A percentile compares a stretch with the other conserved stretches of the same genome.
phyloP scores from a whole-genome alignment of 2,797 vertebrate genomes.

The Psittacula echo region DNA sequence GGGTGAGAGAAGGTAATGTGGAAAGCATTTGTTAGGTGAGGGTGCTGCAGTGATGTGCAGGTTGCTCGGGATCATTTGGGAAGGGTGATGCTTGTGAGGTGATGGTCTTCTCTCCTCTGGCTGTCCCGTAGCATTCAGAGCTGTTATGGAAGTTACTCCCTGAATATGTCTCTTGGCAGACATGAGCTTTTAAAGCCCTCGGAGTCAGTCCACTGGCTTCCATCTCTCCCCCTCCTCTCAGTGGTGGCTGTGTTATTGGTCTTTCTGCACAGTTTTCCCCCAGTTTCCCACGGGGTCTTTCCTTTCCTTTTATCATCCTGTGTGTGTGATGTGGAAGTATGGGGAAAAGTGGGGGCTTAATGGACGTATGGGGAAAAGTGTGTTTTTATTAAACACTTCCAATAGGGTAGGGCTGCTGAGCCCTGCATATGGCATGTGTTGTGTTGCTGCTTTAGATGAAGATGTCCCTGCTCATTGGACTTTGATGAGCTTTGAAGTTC shows the following conservation, averaged over 20 bases:
- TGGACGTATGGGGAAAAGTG: not conserved
- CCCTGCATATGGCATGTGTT: fast-evolving
- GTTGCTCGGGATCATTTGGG: not conserved
- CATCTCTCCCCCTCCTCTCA: not conserved
- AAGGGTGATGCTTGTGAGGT: not conserved
- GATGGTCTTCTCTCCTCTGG: not conserved
- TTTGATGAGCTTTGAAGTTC: not conserved
- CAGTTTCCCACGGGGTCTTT: not conserved
- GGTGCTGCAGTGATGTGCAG: not conserved
- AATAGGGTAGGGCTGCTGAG: not conserved
- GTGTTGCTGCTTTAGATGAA: not conserved
- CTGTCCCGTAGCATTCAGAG: fast-evolving
- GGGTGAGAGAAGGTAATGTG: not conserved
- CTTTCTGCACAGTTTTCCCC: not conserved
- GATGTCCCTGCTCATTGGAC: not conserved
- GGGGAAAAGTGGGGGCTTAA: not conserved
- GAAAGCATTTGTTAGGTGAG: not conserved
- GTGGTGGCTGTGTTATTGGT: not conserved
- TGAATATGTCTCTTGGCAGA: not conserved
- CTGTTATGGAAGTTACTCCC: not conserved
- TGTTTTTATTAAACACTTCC: not conserved
- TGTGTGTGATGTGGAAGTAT: not conserved
- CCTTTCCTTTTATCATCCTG: not conserved
- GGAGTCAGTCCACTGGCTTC: not conserved
- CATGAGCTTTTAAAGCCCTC: not conserved